Evolutionary conservation across 2,797 vertebrate species (phyloP).

Genomic region (Anguilla megastoma): DNA sequence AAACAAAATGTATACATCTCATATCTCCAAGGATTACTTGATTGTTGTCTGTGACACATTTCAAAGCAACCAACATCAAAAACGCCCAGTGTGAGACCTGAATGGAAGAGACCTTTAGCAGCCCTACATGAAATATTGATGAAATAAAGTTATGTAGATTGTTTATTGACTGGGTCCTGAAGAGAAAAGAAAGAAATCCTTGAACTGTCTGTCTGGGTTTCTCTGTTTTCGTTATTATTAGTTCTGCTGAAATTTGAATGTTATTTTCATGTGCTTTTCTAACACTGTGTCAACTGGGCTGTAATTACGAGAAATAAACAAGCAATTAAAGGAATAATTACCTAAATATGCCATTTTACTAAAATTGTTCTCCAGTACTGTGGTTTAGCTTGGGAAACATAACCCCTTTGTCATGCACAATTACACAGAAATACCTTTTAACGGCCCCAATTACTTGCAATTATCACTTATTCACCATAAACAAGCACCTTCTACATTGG

Average conservation of each 20-base stretch:
- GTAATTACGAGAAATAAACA: conserved; percentile 62
- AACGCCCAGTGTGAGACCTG: conserved; percentile 67
- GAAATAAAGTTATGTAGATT: conserved; percentile 82
- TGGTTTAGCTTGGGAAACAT: conserved; percentile 53
- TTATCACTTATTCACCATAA: conserved; percentile 65
- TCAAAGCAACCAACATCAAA: conserved; percentile 77
- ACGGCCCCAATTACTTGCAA: conserved; percentile 56
- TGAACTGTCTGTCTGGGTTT: conserved; percentile 37
- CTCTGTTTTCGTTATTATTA: conserved; percentile 61
- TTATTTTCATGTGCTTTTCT: conserved; percentile 49
- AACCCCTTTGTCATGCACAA: conserved; percentile 57
- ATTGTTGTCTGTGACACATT: conserved; percentile 75
- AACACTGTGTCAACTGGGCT: conserved; percentile 45
- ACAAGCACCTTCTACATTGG: conserved; percentile 52
- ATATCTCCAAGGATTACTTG: conserved; percentile 64
- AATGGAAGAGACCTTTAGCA: conserved; percentile 74
- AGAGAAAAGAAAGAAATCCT: conserved; percentile 49
- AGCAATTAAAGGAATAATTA: conserved; percentile 62
- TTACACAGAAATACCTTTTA: conserved; percentile 58
- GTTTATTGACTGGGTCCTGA: conserved; percentile 76
- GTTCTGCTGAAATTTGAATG: conserved; percentile 64
- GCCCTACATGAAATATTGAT: conserved; percentile 89
- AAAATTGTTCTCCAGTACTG: conserved; percentile 58
- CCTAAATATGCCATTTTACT: conserved; percentile 52
- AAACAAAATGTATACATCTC: conserved; percentile 28